Evolutionary conservation across 2,113 vertebrate genomes (phyloP).

Genomic region (Salvator merianae): DNA sequence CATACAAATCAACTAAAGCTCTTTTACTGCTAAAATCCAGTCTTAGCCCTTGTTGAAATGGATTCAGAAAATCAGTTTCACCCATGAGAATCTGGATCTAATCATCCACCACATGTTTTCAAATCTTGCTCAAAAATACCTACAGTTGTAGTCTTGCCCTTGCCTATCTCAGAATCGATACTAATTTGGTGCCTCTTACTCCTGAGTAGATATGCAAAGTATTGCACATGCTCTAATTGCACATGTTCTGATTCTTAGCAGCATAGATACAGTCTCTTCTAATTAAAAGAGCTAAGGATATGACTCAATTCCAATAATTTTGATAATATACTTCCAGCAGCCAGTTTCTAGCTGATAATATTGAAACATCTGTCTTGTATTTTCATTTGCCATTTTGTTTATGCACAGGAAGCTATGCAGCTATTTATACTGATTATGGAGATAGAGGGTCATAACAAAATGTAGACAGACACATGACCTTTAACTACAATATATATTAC

Average conservation of each 20-base stretch:
- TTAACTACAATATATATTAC: neutral
- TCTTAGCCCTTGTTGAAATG: too few species aligned
- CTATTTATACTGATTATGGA: neutral
- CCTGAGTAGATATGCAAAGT: too few species aligned
- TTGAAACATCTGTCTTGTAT: neutral
- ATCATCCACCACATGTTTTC: too few species aligned
- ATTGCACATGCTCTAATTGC: too few species aligned
- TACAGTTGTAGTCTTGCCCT: too few species aligned
- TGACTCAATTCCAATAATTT: constrained; percentile 29
- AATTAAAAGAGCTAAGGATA: constrained; percentile 35
- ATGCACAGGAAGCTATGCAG: neutral
- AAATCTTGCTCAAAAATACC: too few species aligned
- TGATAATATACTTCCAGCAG: neutral
- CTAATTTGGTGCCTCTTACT: too few species aligned
- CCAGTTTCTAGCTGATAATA: neutral
- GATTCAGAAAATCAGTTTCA: too few species aligned
- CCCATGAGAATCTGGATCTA: too few species aligned
- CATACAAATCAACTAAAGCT: too few species aligned
- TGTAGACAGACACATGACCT: neutral
- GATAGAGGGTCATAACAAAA: neutral
- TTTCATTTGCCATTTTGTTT: neutral
- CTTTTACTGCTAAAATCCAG: too few species aligned
- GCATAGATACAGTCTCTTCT: neutral
- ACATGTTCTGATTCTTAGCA: constrained; percentile 17
- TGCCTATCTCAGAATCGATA: too few species aligned